Conservation (phyloP, 1,140 invertebrate genomes). For the Calliopsis andreniformis region DNA sequence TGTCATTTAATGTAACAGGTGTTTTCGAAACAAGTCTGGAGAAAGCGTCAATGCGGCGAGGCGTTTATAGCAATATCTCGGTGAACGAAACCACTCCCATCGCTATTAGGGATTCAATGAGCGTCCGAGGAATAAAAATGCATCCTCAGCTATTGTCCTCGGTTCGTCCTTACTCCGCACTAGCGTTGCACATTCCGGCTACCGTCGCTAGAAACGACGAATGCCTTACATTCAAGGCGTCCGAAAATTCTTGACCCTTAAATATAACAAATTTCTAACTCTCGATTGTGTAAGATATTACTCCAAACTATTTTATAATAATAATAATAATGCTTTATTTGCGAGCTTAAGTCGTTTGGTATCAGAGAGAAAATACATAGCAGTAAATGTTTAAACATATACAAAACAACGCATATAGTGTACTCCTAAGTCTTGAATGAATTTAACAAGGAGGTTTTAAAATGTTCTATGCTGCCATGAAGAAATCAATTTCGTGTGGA, state of each 20-base stretch:
- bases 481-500: no score
- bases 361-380: no score
- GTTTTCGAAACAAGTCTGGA: slow-evolving; percentile 1
- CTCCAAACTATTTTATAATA: no score
- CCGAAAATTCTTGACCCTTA: not conserved
- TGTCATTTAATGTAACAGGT: not conserved
- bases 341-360: no score
- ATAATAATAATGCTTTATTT: no score
- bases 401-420: no score
- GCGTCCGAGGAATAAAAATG: slow-evolving; percentile 69
- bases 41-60: not conserved
- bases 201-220: slow-evolving; percentile 2
- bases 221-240: not conserved
- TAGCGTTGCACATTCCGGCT: slow-evolving; percentile 51
- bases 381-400: no score
- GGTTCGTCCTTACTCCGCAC: slow-evolving; percentile 53
- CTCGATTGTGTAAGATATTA: no score
- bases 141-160: slow-evolving; percentile 68
- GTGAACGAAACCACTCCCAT: slow-evolving; percentile 59
- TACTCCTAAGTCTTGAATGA: no score
- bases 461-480: no score
- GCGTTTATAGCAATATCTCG: slow-evolving; percentile 24
- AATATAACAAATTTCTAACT: not conserved
- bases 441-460: no score
- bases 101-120: slow-evolving; percentile 65